These are phyloP conservation scores for Polyploca ridens DNA, from an alignment of 2,888 invertebrate species.

Conservation along the genomic window DNA sequence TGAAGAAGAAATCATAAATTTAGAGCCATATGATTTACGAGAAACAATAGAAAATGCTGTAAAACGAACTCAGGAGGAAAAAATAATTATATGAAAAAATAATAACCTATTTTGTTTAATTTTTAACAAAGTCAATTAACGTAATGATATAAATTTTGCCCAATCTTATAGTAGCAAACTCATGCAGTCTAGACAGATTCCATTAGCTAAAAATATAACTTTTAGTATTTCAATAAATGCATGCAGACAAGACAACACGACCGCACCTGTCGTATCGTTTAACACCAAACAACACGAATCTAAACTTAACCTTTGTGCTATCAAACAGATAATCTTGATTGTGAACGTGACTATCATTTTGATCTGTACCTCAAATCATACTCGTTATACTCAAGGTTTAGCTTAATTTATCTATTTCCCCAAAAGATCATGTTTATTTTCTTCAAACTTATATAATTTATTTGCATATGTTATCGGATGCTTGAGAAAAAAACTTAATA, in stretches of 20 bases:
- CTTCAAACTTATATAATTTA: no score
- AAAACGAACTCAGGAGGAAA: no score
- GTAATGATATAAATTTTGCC: no score
- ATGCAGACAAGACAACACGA: not conserved
- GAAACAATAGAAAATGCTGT: no score
- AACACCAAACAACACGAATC: not conserved
- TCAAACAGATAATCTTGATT: not conserved
- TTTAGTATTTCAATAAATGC: not conserved
- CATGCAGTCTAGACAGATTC: not conserved
- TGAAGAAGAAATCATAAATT: no score
- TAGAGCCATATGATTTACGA: no score
- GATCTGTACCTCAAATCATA: not conserved
- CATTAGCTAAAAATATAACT: not conserved
- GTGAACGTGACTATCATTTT: not conserved
- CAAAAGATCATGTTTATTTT: not conserved
- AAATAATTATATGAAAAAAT: no score
- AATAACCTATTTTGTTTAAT: no score
- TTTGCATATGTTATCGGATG: no score
- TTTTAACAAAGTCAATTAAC: no score
- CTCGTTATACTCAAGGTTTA: not conserved
- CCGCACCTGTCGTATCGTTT: not conserved
- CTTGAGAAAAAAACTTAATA: no score
- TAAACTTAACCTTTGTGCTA: constrained; percentile 1
- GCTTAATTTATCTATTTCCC: not conserved
- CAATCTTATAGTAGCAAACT: not conserved